Evolutionary conservation across 2,113 vertebrate genomes (phyloP), one percentile per base, ranked within the genome.

Genomic region (Papio anubis): DNA sequence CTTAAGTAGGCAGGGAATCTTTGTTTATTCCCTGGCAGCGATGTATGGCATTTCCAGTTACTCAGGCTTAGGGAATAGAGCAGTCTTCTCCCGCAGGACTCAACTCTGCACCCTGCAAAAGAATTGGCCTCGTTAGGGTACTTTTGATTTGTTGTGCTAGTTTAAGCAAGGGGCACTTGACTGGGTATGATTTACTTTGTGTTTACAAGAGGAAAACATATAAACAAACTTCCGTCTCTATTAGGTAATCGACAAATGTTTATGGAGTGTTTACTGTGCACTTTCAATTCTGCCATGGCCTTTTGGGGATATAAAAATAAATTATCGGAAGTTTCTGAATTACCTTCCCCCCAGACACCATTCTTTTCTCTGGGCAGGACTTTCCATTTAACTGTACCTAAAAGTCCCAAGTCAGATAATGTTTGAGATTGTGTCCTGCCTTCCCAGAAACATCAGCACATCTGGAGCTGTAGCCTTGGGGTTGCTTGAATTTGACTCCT

Each of bases 361-460:
- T 6, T 48, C 35, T 94, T 50, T 7, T 86, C 23, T 93, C 40
- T 43, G 45, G 82, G 45, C 30, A 94, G 83, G 90, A 68, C 78
- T 93, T 96, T 87, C 91, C 90, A 73, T 87, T 96, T 92, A 91
- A 81, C 64, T 96, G 45, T 84, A 43, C 84, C 93, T 73, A 52
- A 97, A 97, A 96, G 78, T 75, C 94, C 94, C 94, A 88, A 82
- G 89, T 93, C 94, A 57, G 94, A 93, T 89, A 92, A 95, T 52
- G 43, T 48, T 94, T 55, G 38, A 23, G 10, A 40, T 68, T 1
- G 23, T 80, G 90, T 97, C 97, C 97, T 95, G 92, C 35, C 85
- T 97, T 97, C 93, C 91, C 82, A 95, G 97, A 96, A 96, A 86
- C 17, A 30, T 8, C 32, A 59, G 35, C 86, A 72, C 4, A 48